Base-by-base conservation (phyloP, 2,888 invertebrate genomes). In the Tetragonisca angustula region DNA sequence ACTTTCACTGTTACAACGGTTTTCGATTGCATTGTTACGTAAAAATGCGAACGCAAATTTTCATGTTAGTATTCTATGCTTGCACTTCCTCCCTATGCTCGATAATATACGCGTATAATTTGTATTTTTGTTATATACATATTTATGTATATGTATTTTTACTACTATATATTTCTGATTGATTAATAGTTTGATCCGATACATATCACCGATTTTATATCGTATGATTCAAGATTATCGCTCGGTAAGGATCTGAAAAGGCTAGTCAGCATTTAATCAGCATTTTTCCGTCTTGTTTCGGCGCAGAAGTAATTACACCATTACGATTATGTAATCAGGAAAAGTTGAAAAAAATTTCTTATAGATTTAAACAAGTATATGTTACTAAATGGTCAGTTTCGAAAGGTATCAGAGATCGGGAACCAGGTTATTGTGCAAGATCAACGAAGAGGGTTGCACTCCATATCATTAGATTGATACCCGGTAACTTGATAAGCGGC, bases 11-110 rank as follows among this genome's bases (percentile, higher is more conserved):
- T 75, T 79, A 67, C 75, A 72, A 65, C 59, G 87, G 89, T 89
- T 88, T 88, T 89, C 89, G 76, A 79, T 89, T 89, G 88, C 89
- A 88, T 43, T 49, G 80, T 89, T 89, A 89, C 88, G 82, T 86
- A 89, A 89, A 86, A 89, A 84, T 81, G 52, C 61, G 79, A 52
- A 71, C 73, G 56, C 32, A 36, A 36, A 78, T 81, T 83, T 87
- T 83, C 84, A 36, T 49, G 2, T 52, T 24, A 9, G 24, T 17
- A 43, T 43, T 17, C 36, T 52, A 13, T 3, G 67, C 43, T 70
- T 6, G 36, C 61, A 80, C 73, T 83, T 82, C 74, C 85, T 76
- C 62, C 49, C 59, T 27, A 2, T 36, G 36, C 43, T 9, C 11
- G 43, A 11, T 43, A n/a, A n/a, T n/a, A n/a, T n/a, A n/a, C 9